phyloP scores from a whole-genome alignment of 2,797 vertebrate species.

The Urosaurus nigricauda region DNA sequence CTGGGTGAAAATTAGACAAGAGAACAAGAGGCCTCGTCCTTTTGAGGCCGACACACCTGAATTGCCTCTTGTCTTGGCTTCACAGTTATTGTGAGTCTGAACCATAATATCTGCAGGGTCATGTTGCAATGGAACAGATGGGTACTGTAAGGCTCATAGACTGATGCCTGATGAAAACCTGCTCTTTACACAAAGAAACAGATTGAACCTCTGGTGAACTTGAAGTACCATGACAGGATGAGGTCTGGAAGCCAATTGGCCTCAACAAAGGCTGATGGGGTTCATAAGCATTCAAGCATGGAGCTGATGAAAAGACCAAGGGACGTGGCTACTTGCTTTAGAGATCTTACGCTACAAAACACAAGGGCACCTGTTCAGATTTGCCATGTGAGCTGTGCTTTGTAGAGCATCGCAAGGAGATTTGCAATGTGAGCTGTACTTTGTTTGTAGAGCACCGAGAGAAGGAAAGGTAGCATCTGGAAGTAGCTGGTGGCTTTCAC shows the following conservation, averaged over 20 bases:
- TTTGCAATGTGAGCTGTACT: background rate
- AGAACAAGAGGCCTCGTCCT: background rate
- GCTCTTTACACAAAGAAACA: conserved; percentile 32
- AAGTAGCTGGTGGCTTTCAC: background rate
- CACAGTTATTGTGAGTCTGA: background rate
- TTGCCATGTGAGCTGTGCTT: background rate
- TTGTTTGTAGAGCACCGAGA: background rate
- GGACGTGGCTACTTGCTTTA: background rate
- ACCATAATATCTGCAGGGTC: conserved; percentile 24
- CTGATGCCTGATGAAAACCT: conserved; percentile 43
- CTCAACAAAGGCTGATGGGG: background rate
- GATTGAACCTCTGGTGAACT: conserved; percentile 53
- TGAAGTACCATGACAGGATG: background rate
- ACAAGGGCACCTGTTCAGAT: conserved; percentile 7
- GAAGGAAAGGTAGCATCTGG: background rate
- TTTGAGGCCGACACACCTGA: conserved; percentile 48
- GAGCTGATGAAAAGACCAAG: background rate
- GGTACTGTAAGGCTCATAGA: fast-evolving
- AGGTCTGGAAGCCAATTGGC: conserved; percentile 34
- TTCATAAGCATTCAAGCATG: background rate
- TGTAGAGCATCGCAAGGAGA: background rate
- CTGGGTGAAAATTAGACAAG: conserved; percentile 52
- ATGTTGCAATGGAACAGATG: conserved; percentile 43
- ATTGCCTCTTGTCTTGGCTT: conserved; percentile 40
- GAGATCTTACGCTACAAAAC: background rate